Evolutionary conservation across 1,140 invertebrate genomes (phyloP), one percentile per base, ranked within the genome.

Genomic region (Zaprionus africanus): DNA sequence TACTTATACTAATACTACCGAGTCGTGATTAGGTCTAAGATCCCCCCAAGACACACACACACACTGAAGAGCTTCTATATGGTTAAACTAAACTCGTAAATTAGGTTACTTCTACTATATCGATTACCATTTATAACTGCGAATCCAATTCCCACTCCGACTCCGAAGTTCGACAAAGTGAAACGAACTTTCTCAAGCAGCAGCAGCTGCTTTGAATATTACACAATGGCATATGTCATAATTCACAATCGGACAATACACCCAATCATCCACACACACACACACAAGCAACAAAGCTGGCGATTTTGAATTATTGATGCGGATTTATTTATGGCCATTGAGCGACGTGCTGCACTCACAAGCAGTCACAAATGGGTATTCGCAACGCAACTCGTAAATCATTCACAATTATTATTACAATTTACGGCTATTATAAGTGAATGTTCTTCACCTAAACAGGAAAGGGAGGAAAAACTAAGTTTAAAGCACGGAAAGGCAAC

Each of bases 1-100:
- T 46, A 46, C n/a, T 46, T 22, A 69, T 78, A 76, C 63, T 57
- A 51, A 49, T 36, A 60, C 31, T 59, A 61, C 46, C 70, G 83
- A 81, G 66, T 81, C 84, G 84, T 87, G 84, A 87, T 87, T 87
- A 87, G 84, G 84, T 87, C 81, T 87, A 87, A 87, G 84, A 88
- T 87, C 84, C 82, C 76, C 61, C n/a, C 4, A 22, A 1, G 12
- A 34, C 24, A 26, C 62, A 22, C 34, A 15, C 26, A 41, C 49
- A 64, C 84, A 78, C 70, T 49, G 60, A 84, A 78, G 81, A 87
- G 84, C 81, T 87, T 88, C 84, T 84, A 81, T 73, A 65, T 67
- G 66, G 69, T 73, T 77, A 24, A 75, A 63, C 72, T 58, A 64
- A 65, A 41, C 34, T 65, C 41, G n/a, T 17, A 17, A 2, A 17